phyloP scores from a whole-genome alignment of 2,888 invertebrate genomes.

The Pseudococcus viburni region DNA sequence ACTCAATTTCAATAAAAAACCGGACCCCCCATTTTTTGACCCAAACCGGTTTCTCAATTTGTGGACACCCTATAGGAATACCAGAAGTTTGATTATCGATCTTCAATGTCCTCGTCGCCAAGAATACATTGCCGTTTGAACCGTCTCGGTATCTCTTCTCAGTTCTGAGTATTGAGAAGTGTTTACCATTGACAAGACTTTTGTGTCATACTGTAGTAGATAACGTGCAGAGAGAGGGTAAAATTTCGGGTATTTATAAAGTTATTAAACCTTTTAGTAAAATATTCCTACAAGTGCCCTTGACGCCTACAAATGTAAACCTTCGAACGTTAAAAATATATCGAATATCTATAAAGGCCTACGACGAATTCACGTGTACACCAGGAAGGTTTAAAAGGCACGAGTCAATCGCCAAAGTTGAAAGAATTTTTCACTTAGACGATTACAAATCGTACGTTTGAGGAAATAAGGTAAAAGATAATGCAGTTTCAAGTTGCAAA shows the following conservation, averaged over 20 bases:
- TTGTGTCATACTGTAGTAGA: no score
- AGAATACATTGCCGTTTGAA: no score
- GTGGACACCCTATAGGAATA: no score
- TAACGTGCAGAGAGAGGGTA: background rate
- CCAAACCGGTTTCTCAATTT: no score
- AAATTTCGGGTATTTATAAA: conserved; percentile 10
- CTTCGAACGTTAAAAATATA: conserved; percentile 1
- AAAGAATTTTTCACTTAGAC: background rate
- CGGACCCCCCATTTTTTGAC: no score
- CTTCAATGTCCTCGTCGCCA: no score
- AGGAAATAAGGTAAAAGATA: background rate
- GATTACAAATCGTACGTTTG: background rate
- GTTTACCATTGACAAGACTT: no score
- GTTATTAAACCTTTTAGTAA: background rate
- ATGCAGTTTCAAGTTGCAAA: background rate
- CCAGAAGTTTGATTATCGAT: no score
- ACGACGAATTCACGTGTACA: background rate
- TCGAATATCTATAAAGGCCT: background rate
- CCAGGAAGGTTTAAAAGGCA: no score
- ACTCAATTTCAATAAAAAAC: no score
- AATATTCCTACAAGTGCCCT: conserved; percentile 8
- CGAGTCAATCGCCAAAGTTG: background rate
- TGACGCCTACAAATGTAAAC: conserved; percentile 22
- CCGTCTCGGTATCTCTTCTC: no score
- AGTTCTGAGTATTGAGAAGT: no score